Base-by-base conservation (phyloP, 2,888 invertebrate species). In the Plebejus argus region DNA sequence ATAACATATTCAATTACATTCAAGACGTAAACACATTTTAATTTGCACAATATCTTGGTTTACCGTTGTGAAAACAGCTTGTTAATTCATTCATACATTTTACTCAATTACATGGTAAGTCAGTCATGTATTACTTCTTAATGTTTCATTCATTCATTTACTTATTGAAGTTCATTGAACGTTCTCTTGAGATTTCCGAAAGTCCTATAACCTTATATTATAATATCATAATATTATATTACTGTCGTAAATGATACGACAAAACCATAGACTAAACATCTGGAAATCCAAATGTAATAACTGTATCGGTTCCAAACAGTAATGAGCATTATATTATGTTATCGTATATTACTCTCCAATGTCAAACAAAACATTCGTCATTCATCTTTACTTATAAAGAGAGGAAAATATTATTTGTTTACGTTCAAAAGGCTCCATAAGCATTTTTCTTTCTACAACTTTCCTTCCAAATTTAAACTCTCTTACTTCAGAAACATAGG, bases 1-100 rank as follows among this genome's bases (percentile, higher is more conserved):
- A 61, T 23, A 61, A 61, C 61, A 61, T 58, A 58, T 61, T 61
- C 61, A 61, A 61, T 61, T 61, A 23, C 61, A 12, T 23, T 61
- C 4, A 61, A 61, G 61, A 61, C 12, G 7, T 12, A 58, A 20
- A 20, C 20, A 20, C 6, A 58, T 58, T 20, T 53, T 53, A n/a
- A 53, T 53, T 53, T 15, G 5, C 15, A 10, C 39, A 39, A 39
- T 39, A 39, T 39, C 10, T 10, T 10, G 39, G 10, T 49, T 49
- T 49, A 12, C 4, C 15, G 15, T 15, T 49, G 3, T 4, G 15
- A 49, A 49, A 49, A 1, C 15, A 49, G 49, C 3, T 49, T 10
- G 15, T 49, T 15, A 49, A 49, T 15, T 49, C 12, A 49, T 15
- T 15, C 49, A 49, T 49, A 3, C 15, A 12, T 49, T 49, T 12